Evolutionary conservation across 2,888 invertebrate species (phyloP).

Genomic region (Acanthopleura granulata): DNA sequence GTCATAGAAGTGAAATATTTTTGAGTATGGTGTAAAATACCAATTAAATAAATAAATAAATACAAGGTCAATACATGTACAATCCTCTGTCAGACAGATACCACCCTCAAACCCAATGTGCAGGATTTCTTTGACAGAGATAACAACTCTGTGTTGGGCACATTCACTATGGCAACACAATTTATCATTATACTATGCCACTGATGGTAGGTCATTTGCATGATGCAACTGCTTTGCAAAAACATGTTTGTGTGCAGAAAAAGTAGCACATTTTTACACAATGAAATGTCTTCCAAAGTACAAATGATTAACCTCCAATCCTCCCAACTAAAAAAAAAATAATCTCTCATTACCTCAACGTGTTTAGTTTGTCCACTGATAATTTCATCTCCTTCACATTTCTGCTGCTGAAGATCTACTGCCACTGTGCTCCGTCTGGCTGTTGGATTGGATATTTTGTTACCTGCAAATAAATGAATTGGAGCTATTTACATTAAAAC

Average conservation of each 20-base stretch:
- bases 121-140: no score
- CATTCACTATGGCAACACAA: no score
- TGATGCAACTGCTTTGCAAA: no score
- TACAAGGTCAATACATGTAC: no score
- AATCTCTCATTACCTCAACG: constrained; percentile 41
- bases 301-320: not conserved
- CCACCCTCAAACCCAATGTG: not conserved
- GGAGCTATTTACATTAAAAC: no score
- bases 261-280: not conserved
- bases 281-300: not conserved
- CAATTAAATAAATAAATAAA: no score
- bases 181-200: no score
- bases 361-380: constrained; percentile 50
- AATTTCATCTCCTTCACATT: constrained; percentile 51
- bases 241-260: not conserved
- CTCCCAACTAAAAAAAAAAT: not conserved
- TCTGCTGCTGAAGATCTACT: constrained; percentile 39
- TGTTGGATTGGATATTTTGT: constrained; percentile 50
- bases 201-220: no score
- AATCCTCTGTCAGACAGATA: not conserved
- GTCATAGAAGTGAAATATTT: no score
- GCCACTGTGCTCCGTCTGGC: constrained; percentile 48
- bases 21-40: no score
- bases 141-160: no score
- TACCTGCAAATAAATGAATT: constrained; percentile 39